Percentiles rank a stretch among this genome's conserved stretches.
phyloP scores from a whole-genome alignment of 2,113 vertebrate genomes.

The Corydoras sp. region DNA sequence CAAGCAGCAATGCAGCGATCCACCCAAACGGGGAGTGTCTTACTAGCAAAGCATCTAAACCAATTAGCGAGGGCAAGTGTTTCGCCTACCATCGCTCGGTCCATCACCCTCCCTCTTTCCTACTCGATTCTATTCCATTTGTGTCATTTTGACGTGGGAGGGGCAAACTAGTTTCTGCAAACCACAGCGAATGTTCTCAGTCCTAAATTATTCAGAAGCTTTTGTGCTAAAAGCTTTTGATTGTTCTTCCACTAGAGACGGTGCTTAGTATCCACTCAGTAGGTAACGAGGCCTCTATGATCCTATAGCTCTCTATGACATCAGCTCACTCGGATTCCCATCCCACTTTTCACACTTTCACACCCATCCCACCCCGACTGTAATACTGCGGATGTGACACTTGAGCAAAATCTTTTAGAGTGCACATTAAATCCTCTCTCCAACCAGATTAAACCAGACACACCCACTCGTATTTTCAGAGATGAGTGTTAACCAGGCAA shows the following conservation, averaged over 20 bases:
- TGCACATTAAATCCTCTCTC: no score
- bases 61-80: conserved; percentile 25
- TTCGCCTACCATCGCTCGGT: no score
- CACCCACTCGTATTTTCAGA: not conserved
- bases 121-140: no score
- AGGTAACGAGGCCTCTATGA: conserved; percentile 49
- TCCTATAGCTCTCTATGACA: conserved; percentile 14
- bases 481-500: not conserved
- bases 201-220: conserved; percentile 88
- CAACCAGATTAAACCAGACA: no score
- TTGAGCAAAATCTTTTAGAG: not conserved
- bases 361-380: not conserved
- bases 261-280: conserved; percentile 52
- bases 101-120: no score
- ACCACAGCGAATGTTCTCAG: conserved; percentile 73
- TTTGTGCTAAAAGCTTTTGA: conserved; percentile 79
- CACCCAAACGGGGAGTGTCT: conserved; percentile 84
- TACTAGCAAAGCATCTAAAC: conserved; percentile 66
- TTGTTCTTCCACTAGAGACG: conserved; percentile 66
- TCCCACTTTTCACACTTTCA: not conserved
- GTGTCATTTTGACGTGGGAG: conserved; percentile 44
- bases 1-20: conserved; percentile 48
- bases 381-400: not conserved
- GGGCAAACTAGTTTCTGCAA: conserved; percentile 64
- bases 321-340: not conserved